Conservation (phyloP, 2,113 vertebrate species). For the Oreocharis arfaki region DNA sequence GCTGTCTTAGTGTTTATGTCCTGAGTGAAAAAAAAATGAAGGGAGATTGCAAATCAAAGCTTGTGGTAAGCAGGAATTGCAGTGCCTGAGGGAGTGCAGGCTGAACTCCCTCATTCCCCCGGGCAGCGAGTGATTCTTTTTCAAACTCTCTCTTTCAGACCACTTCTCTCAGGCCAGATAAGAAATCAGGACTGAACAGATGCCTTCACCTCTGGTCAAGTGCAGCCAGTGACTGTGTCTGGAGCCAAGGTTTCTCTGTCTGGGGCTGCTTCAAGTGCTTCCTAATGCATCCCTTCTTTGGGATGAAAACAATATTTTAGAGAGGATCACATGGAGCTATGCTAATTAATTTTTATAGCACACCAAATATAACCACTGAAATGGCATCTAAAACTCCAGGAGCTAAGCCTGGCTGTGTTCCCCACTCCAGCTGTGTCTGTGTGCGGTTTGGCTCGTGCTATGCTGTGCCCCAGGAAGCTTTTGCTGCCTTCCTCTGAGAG, state of each 20-base stretch:
- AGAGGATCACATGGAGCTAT: neutral
- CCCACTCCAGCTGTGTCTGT: neutral
- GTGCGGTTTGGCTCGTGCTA: accelerated
- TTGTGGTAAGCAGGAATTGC: neutral
- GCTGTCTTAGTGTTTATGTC: neutral
- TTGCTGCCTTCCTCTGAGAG: neutral
- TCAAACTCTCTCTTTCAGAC: neutral
- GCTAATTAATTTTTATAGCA: neutral
- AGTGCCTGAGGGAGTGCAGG: neutral
- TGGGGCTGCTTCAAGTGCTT: neutral
- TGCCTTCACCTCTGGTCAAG: neutral
- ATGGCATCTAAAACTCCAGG: neutral
- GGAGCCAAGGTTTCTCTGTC: neutral
- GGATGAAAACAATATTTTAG: neutral
- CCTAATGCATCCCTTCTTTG: neutral
- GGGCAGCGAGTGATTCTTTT: neutral
- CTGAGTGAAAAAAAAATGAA: neutral
- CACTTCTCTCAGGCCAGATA: neutral
- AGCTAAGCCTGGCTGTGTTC: neutral
- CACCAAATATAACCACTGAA: neutral
- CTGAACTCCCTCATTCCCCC: neutral
- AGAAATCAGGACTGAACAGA: neutral
- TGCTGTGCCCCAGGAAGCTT: neutral
- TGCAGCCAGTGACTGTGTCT: neutral
- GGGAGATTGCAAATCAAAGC: neutral